These are phyloP conservation scores for Drosophila seguyi DNA, from an alignment of 1,140 invertebrate species.

Conservation along the genomic window DNA sequence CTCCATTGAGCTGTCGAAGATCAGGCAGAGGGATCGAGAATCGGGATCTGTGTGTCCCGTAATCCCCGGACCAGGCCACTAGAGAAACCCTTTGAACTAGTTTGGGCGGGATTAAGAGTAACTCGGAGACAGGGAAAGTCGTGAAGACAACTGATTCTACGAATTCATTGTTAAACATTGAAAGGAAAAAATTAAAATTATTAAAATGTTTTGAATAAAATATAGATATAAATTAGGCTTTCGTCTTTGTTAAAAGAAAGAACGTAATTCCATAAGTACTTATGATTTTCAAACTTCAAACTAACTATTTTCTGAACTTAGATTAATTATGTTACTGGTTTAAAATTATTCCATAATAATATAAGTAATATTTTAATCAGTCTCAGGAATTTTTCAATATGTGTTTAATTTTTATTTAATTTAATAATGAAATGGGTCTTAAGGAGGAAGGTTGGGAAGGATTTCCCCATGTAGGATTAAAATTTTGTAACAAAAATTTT, in stretches of 20 bases:
- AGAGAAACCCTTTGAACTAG: conserved; percentile 47
- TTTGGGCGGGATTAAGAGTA: conserved; percentile 53
- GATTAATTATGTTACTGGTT: no score
- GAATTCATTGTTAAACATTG: conserved; percentile 15
- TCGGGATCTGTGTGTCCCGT: conserved; percentile 36
- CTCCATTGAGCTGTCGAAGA: conserved; percentile 78
- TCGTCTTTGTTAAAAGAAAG: not conserved
- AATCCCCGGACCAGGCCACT: conserved; percentile 46
- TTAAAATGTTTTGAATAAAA: not conserved
- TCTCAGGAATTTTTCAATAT: no score
- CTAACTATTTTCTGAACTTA: no score
- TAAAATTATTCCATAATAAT: no score
- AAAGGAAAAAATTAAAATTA: conserved; percentile 2
- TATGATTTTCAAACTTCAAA: no score
- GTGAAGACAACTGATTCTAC: conserved; percentile 27
- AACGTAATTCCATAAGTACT: no score
- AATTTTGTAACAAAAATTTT: not conserved
- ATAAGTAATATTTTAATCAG: no score
- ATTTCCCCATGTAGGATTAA: not conserved
- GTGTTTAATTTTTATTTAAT: no score
- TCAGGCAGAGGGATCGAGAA: conserved; percentile 47
- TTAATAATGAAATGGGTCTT: no score
- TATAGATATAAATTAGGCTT: not conserved
- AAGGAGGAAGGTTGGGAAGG: no score
- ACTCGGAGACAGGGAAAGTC: conserved; percentile 1